Base-by-base conservation (phyloP, 2,113 vertebrate genomes). In the Thryonomys swinderianus region DNA sequence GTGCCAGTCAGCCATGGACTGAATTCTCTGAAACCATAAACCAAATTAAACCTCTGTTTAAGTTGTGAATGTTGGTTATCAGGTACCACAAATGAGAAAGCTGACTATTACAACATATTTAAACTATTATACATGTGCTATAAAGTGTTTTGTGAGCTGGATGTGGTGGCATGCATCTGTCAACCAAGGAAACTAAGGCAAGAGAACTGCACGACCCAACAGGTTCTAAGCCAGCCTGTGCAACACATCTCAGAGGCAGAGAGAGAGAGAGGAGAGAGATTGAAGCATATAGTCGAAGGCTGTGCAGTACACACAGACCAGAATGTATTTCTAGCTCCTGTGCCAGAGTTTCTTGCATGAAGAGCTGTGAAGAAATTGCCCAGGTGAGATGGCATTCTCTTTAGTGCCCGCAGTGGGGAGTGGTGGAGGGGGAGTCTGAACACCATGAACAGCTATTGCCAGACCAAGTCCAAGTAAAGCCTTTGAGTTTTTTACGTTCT, bases 131-230 rank as follows among this genome's bases (percentile, higher is more conserved):
- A 83, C 17, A 86, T 23, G 12, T 61, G 45, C 57, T 57, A n/a
- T 51, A 62, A 37, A 90, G 48, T 40, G n/a, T 27, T 59, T 40
- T 9, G 4, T 34, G 23, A 67, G 23, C n/a, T 12, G 32, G 16
- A 6, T 11, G 3, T 3, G 14, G 1, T 16, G 3, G 10, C 14
- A n/a, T 5, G 7, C 0, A 27, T 51, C 6, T 37, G 37, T 57
- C 51, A 32, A 48, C 62, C 14, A 37, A 78, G 32, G 20, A n/a
- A 30, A 16, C 9, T 42, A 11, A 32, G 37, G 32, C 32, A 80
- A 2, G 37, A 59, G 10, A 21, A 59, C 25, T 18, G 66, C 40
- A 7, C 45, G 40, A 93, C 14, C 16, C 32, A 40, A 48, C 23
- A 12, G 59, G 23, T 80, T 71, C 4, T 21, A 73, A 51, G 5